These are phyloP conservation scores for Parthenolecanium corni DNA, from an alignment of 2,888 invertebrate species.

Conservation along the genomic window DNA sequence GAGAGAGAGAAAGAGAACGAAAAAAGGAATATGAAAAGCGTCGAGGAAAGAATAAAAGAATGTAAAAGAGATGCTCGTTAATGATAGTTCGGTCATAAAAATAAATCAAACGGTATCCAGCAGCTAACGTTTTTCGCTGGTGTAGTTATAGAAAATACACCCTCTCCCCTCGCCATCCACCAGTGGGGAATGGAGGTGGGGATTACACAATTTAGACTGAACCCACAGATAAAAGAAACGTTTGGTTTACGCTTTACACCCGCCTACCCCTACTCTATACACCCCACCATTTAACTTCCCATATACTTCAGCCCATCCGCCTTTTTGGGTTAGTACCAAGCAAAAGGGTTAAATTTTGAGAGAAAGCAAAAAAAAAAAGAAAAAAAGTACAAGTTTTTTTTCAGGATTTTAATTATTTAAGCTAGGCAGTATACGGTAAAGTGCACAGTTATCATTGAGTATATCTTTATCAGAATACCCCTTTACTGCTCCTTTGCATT, in stretches of 20 bases:
- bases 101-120: constrained; percentile 29
- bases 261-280: neutral
- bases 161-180: no score
- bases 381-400: constrained; percentile 9
- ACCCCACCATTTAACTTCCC: constrained; percentile 1
- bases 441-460: constrained; percentile 27
- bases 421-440: constrained; percentile 25
- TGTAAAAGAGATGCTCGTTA: constrained; percentile 29
- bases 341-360: constrained; percentile 25
- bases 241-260: constrained; percentile 25
- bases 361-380: neutral
- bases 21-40: constrained; percentile 27
- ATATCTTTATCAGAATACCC: constrained; percentile 13
- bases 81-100: constrained; percentile 29
- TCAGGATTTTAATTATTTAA: constrained; percentile 28
- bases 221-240: constrained; percentile 26
- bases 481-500: constrained; percentile 6
- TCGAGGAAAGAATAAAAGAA: constrained; percentile 27
- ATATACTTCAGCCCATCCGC: neutral
- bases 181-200: constrained; percentile 24
- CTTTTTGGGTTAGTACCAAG: neutral
- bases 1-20: neutral
- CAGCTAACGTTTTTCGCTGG: constrained; percentile 16
- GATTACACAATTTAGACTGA: constrained; percentile 27
- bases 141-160: neutral